These are phyloP conservation scores for Clusia tigrina DNA, from an alignment of 2,888 invertebrate species.

Conservation along the genomic window DNA sequence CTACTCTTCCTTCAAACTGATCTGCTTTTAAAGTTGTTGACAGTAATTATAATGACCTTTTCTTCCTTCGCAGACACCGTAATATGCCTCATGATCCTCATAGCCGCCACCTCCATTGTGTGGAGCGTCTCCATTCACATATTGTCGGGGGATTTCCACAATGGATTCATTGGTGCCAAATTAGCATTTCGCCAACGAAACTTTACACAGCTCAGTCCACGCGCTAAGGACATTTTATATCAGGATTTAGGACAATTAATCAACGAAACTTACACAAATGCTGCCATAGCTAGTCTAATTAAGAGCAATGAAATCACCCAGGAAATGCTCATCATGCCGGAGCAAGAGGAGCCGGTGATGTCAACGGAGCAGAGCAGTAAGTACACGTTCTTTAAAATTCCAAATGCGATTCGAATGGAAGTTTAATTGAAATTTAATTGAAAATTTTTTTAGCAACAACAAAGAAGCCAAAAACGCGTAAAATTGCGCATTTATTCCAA, in stretches of 20 bases:
- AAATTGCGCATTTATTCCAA: constrained; percentile 51
- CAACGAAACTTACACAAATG: constrained; percentile 35
- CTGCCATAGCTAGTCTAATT: constrained; percentile 27
- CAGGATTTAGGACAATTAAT: constrained; percentile 45
- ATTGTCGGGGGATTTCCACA: constrained; percentile 52
- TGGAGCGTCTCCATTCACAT: constrained; percentile 55
- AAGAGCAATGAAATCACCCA: constrained; percentile 6
- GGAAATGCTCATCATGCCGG: constrained; percentile 20
- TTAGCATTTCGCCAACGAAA: constrained; percentile 49
- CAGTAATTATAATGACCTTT: too few relatives aligned
- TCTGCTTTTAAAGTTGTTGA: too few relatives aligned
- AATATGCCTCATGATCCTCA: constrained; percentile 55
- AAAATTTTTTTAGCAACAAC: constrained; percentile 36
- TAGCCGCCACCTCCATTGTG: constrained; percentile 54
- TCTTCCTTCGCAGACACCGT: constrained; percentile 45
- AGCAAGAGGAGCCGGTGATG: neutral
- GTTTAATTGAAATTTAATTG: too few relatives aligned
- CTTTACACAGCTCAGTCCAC: constrained; percentile 45
- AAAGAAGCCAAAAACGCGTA: constrained; percentile 42
- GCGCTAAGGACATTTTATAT: constrained; percentile 43
- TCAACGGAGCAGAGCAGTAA: neutral
- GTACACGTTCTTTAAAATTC: too few relatives aligned
- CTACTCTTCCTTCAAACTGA: too few relatives aligned
- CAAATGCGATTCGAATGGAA: too few relatives aligned
- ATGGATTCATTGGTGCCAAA: constrained; percentile 57